A percentile compares a stretch with the other conserved stretches of the same genome.
phyloP scores from a whole-genome alignment of 1,140 invertebrate genomes.

The Papilio glaucus region DNA sequence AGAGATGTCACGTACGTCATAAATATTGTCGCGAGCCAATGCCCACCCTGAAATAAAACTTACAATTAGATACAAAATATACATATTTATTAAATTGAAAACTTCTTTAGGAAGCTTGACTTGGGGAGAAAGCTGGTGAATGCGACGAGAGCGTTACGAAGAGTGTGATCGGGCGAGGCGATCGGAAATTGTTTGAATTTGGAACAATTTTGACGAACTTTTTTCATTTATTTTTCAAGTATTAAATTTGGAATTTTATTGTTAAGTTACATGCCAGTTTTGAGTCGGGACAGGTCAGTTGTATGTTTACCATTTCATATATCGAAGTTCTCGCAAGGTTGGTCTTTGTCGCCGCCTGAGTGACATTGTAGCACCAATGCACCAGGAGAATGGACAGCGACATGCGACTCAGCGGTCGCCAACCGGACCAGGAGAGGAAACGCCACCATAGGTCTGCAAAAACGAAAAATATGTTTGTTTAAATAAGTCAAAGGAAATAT shows the following conservation, averaged over 20 bases:
- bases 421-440: constrained; percentile 58
- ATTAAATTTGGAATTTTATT: too few relatives aligned
- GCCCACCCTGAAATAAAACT: constrained; percentile 46
- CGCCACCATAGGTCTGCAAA: constrained; percentile 46
- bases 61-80: constrained; percentile 9
- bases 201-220: too few relatives aligned
- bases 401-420: constrained; percentile 52
- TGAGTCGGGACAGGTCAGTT: too few relatives aligned
- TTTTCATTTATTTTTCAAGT: too few relatives aligned
- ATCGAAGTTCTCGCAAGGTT: constrained; percentile 45
- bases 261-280: too few relatives aligned
- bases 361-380: constrained; percentile 55
- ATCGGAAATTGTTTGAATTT: too few relatives aligned
- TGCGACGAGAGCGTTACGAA: too few relatives aligned
- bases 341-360: constrained; percentile 43
- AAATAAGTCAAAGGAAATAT: too few relatives aligned
- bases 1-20: constrained; percentile 54
- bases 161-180: too few relatives aligned
- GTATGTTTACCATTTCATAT: constrained; percentile 33
- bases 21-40: constrained; percentile 49
- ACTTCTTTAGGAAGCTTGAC: too few relatives aligned
- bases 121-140: too few relatives aligned
- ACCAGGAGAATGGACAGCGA: constrained; percentile 57
- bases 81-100: too few relatives aligned
- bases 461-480: neutral